These are phyloP conservation scores for Parapristionchus giblindavisi DNA, from an alignment of 2,888 invertebrate species.

Conservation along the genomic window DNA sequence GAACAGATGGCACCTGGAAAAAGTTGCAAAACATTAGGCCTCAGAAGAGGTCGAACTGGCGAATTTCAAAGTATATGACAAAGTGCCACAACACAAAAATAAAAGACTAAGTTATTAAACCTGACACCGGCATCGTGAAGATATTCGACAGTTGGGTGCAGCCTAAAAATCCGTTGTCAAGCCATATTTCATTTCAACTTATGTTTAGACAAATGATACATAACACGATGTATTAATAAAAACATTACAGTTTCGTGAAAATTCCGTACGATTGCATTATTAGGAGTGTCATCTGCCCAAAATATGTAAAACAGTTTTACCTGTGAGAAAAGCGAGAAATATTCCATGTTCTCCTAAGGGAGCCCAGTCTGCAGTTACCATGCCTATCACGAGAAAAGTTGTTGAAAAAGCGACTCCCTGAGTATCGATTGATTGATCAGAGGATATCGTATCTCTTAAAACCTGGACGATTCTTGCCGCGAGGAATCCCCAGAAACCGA, in stretches of 20 bases:
- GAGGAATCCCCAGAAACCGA: slow-evolving; percentile 23
- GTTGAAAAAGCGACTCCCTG: slow-evolving; percentile 32
- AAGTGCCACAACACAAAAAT: background rate
- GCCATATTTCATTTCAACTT: background rate
- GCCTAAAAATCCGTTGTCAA: background rate
- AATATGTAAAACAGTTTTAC: background rate
- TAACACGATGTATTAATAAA: too few relatives aligned
- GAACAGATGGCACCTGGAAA: slow-evolving; percentile 43
- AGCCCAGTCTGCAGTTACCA: slow-evolving; percentile 20
- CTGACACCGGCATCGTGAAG: slow-evolving; percentile 57
- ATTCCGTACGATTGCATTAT: background rate
- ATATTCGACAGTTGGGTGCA: slow-evolving; percentile 37
- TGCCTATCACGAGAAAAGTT: slow-evolving; percentile 18
- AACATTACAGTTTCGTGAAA: too few relatives aligned
- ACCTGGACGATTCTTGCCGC: slow-evolving; percentile 3
- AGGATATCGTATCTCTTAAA: background rate
- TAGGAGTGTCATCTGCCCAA: background rate
- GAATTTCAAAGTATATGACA: background rate
- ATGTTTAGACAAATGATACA: too few relatives aligned
- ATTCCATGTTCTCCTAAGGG: slow-evolving; percentile 20
- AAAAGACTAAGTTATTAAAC: slow-evolving; percentile 27
- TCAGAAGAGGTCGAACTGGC: background rate
- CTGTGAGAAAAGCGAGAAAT: slow-evolving; percentile 30
- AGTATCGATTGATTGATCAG: background rate
- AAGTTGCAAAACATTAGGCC: background rate